A percentile compares a stretch with the other conserved stretches of the same genome.
Conservation (phyloP, 2,797 vertebrate species). For the Helostoma temminkii region DNA sequence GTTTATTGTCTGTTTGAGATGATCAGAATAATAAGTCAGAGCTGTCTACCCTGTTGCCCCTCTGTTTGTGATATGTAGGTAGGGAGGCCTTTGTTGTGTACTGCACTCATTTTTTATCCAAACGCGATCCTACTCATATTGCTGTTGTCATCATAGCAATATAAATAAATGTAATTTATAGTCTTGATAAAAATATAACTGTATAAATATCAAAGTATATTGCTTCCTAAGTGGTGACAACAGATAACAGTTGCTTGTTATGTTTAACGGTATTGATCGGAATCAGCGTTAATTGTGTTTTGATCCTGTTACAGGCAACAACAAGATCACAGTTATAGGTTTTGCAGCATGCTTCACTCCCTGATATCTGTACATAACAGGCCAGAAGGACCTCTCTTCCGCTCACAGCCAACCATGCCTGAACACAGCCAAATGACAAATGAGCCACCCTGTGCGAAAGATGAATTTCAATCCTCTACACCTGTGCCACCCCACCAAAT, state of each 20-base stretch:
- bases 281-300: constrained; percentile 70
- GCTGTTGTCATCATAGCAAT: constrained; percentile 7
- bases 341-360: constrained; percentile 56
- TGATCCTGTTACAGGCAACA: constrained; percentile 67
- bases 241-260: constrained; percentile 54
- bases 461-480: constrained; percentile 88
- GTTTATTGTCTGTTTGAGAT: constrained; percentile 83
- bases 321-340: constrained; percentile 72
- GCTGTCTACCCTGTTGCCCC: constrained; percentile 70
- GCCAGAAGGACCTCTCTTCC: constrained; percentile 63
- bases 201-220: constrained; percentile 12
- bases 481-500: constrained; percentile 86
- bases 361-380: constrained; percentile 67
- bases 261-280: constrained; percentile 61
- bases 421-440: constrained; percentile 86
- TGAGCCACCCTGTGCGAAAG: constrained; percentile 83
- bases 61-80: constrained; percentile 66
- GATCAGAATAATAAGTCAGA: constrained; percentile 85
- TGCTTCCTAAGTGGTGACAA: constrained; percentile 32
- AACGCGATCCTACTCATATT: constrained; percentile 32
- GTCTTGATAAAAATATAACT: constrained; percentile 15
- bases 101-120: constrained; percentile 22
- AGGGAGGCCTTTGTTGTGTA: constrained; percentile 49
- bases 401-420: constrained; percentile 78
- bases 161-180: constrained; percentile 10